Evolutionary conservation across 2,888 invertebrate genomes (phyloP), one percentile per base, ranked within the genome.

Genomic region (Blastobasis lacticolella): DNA sequence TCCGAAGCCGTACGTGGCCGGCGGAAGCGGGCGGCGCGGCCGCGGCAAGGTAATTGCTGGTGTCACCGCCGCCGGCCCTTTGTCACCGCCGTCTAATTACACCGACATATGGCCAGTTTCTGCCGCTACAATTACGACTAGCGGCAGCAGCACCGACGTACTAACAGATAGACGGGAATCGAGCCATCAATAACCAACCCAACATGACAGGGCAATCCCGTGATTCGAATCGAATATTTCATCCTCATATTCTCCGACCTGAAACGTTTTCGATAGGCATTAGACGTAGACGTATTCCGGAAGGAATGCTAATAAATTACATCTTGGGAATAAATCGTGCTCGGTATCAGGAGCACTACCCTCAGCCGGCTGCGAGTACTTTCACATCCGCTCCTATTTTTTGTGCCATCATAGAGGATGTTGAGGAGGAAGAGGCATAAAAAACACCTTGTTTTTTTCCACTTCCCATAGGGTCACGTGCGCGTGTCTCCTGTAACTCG

Each of bases 1-100:
- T 55, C 57, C 55, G 79, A 78, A 78, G 78, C 81, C 79, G 57
- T 80, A 78, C 63, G 71, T 69, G 71, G 75, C 77, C 78, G 84
- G 81, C 86, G 84, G 83, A 82, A 82, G 75, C 68, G 75, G 73
- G 71, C 78, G 80, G 83, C 83, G 81, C 78, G 64, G 61, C 58
- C 54, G 41, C 57, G 56, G 55, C 58, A 62, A 57, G 53, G 61
- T 80, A 82, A 84, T 84, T 75, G 80, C 66, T 74, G 73, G 74
- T 81, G 84, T 81, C 81, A 77, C 74, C 66, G 63, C 69, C 60
- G 55, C 53, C 49, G 62, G 58, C 53, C 62, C 63, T 57, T 60
- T 66, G 67, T 63, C 67, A 59, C 69, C 65, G 58, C 61, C 42
- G 10, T 23, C 23, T 23, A 23, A 23, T 23, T 23, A 23, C 23